These are phyloP conservation scores for Gasterosteus aculeatus DNA, from an alignment of 2,113 vertebrate genomes.

Conservation along the genomic window DNA sequence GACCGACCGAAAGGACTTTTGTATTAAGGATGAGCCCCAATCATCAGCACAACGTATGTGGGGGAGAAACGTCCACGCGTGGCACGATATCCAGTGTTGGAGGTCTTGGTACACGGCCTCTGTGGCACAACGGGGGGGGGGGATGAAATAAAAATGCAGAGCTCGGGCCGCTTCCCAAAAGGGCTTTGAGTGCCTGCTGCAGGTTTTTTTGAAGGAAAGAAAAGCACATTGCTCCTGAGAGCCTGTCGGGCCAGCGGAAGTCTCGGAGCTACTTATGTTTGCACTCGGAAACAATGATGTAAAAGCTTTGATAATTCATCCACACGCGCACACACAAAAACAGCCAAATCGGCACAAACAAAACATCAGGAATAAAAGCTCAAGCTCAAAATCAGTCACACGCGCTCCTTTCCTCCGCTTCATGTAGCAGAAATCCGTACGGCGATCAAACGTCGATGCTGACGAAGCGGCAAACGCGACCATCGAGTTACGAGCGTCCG, in stretches of 20 bases:
- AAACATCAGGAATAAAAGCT: no score
- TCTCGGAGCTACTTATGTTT: background rate
- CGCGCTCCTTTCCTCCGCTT: no score
- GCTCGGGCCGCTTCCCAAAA: background rate
- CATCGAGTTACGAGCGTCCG: no score
- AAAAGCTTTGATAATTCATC: constrained; percentile 32
- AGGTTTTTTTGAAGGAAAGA: background rate
- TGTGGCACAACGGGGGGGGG: no score
- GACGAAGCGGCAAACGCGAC: no score
- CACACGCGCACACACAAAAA: constrained; percentile 3
- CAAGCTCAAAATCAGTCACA: no score
- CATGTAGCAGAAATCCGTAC: no score
- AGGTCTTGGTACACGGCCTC: background rate
- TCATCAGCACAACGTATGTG: background rate
- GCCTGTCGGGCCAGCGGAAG: background rate
- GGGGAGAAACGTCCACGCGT: background rate
- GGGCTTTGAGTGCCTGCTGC: background rate
- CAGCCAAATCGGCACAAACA: no score
- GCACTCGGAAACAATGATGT: background rate
- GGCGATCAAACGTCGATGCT: no score
- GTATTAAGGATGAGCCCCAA: background rate
- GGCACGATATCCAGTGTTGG: background rate
- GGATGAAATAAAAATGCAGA: background rate
- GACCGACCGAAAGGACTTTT: no score
- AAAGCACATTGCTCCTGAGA: background rate